These are phyloP conservation scores for Xiphorhynchus elegans DNA, from an alignment of 2,113 vertebrate species.

Conservation along the genomic window DNA sequence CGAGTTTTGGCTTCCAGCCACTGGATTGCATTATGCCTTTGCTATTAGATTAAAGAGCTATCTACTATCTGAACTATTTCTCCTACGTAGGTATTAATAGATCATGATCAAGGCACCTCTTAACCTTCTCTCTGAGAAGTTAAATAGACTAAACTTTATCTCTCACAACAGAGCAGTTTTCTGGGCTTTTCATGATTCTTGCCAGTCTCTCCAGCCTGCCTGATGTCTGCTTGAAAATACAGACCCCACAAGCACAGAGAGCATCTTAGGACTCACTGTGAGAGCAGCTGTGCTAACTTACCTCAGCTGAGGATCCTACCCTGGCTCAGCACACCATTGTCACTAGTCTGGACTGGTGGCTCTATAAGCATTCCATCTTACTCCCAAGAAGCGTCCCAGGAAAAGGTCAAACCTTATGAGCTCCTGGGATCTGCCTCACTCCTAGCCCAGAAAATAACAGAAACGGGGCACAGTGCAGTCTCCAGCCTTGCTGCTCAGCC, in stretches of 20 bases:
- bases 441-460: background rate
- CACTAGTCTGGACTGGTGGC: background rate
- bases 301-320: background rate
- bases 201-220: background rate
- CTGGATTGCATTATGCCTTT: background rate
- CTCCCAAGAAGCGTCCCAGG: background rate
- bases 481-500: background rate
- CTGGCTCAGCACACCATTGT: background rate
- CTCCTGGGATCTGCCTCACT: background rate
- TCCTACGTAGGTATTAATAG: slow-evolving; percentile 53
- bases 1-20: slow-evolving; percentile 35
- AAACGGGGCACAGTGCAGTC: background rate
- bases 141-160: slow-evolving; percentile 47
- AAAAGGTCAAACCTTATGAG: background rate
- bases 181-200: background rate
- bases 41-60: slow-evolving; percentile 54
- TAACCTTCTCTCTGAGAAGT: slow-evolving; percentile 61
- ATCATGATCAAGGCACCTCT: slow-evolving; percentile 58
- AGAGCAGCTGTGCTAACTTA: background rate
- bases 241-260: background rate
- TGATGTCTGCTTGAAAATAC: background rate
- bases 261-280: fast-evolving
- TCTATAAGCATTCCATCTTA: background rate
- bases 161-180: background rate
- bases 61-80: slow-evolving; percentile 50